Percentiles rank a stretch among this genome's conserved stretches.
Evolutionary conservation across 2,113 vertebrate genomes (phyloP).

Genomic region (Riparia riparia): DNA sequence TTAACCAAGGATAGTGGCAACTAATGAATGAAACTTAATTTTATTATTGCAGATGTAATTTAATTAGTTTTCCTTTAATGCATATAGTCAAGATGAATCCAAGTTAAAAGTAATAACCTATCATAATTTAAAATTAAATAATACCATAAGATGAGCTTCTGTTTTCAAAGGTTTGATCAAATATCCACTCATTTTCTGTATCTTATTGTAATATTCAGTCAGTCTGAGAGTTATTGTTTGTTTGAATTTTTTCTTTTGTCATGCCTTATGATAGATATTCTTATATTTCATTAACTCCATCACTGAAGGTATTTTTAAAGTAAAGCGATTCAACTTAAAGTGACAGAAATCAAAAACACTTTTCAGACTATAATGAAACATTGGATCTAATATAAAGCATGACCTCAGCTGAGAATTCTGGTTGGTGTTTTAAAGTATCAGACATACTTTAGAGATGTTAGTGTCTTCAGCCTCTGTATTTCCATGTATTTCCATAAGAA

Average conservation of each 20-base stretch:
- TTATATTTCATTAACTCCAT: not conserved
- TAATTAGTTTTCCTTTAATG: not conserved
- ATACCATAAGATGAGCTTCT: not conserved
- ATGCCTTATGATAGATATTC: not conserved
- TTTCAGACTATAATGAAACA: not conserved
- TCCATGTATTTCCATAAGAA: not conserved
- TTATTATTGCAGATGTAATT: not conserved
- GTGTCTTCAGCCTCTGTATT: not conserved
- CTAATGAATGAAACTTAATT: not conserved
- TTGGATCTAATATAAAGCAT: not conserved
- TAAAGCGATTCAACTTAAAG: not conserved
- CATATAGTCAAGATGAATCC: not conserved
- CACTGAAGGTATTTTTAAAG: not conserved
- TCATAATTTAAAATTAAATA: not conserved
- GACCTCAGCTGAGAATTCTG: not conserved
- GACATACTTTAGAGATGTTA: not conserved
- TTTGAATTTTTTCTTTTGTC: not conserved
- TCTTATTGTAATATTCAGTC: not conserved
- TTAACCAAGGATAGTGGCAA: not conserved
- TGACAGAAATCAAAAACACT: not conserved
- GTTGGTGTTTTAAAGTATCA: not conserved
- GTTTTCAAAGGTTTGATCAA: not conserved
- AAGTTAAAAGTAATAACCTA: not conserved
- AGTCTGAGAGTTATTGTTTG: not conserved
- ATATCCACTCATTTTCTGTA: not conserved